A percentile compares a stretch with the other conserved stretches of the same genome.
Conservation (phyloP, 2,797 vertebrate species). For the Danionella dracula region DNA sequence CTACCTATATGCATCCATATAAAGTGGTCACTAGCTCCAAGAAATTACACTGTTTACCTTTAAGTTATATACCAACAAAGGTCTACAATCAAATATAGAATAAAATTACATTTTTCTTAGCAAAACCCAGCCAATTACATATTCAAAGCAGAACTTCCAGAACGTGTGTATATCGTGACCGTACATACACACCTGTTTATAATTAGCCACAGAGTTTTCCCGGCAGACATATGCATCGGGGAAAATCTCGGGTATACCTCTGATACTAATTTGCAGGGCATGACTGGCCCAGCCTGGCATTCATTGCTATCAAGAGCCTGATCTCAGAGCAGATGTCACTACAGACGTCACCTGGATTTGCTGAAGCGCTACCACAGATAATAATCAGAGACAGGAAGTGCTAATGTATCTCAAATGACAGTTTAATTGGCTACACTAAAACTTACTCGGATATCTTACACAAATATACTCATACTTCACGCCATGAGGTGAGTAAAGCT, state of each 20-base stretch:
- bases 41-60: too few relatives aligned
- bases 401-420: constrained; percentile 3
- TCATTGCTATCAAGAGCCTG: background rate
- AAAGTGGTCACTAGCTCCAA: too few relatives aligned
- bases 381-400: constrained; percentile 1
- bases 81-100: too few relatives aligned
- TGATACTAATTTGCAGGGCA: constrained; percentile 22
- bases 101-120: too few relatives aligned
- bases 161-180: background rate
- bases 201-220: constrained; percentile 72
- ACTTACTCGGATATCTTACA: background rate
- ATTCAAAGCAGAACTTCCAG: too few relatives aligned
- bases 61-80: too few relatives aligned
- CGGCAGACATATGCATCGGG: constrained; percentile 56
- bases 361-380: background rate
- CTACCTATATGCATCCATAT: too few relatives aligned
- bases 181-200: constrained; percentile 63
- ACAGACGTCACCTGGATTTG: constrained; percentile 2
- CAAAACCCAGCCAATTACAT: too few relatives aligned
- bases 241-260: constrained; percentile 17
- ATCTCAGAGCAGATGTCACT: constrained; percentile 1
- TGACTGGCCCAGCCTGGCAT: constrained; percentile 18
- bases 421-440: background rate
- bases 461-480: background rate
- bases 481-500: constrained; percentile 7